Percentiles rank a stretch among this genome's conserved stretches.
phyloP scores from a whole-genome alignment of 2,888 invertebrate species.

The Aricia artaxerxes region DNA sequence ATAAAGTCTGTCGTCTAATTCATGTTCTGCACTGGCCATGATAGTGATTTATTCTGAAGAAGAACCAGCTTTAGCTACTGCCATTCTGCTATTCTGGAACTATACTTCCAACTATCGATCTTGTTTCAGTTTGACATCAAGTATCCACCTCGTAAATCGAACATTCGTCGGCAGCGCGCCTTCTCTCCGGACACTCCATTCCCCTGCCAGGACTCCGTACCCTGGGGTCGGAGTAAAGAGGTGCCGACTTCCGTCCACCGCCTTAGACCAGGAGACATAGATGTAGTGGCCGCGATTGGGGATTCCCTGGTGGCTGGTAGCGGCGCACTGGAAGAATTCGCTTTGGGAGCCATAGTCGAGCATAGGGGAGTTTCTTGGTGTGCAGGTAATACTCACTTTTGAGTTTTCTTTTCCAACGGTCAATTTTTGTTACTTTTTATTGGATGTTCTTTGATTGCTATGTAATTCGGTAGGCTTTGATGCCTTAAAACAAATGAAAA shows the following conservation, averaged over 20 bases:
- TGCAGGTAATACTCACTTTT: slow-evolving; percentile 67
- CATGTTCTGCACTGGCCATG: too few relatives aligned
- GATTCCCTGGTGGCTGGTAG: slow-evolving; percentile 87
- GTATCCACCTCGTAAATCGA: slow-evolving; percentile 70
- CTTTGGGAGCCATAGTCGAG: slow-evolving; percentile 86
- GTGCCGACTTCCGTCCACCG: slow-evolving; percentile 84
- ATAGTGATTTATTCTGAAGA: too few relatives aligned
- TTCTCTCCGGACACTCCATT: slow-evolving; percentile 77
- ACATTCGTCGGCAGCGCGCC: slow-evolving; percentile 75
- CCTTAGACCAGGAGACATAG: slow-evolving; percentile 84
- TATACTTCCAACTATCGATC: neutral
- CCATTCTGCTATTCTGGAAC: neutral
- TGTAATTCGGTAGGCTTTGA: too few relatives aligned
- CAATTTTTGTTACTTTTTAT: too few relatives aligned
- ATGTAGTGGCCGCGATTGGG: slow-evolving; percentile 86
- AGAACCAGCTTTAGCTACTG: neutral
- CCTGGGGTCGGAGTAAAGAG: slow-evolving; percentile 62
- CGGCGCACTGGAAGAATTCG: slow-evolving; percentile 86
- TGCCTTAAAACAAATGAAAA: too few relatives aligned
- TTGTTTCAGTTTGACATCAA: slow-evolving; percentile 63
- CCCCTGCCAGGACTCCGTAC: slow-evolving; percentile 76
- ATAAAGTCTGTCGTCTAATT: too few relatives aligned
- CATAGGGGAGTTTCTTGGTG: slow-evolving; percentile 88
- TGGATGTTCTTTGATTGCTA: too few relatives aligned
- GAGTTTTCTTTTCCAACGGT: too few relatives aligned